These are phyloP conservation scores for Papio anubis DNA, from an alignment of 2,113 vertebrate genomes.

Conservation along the genomic window DNA sequence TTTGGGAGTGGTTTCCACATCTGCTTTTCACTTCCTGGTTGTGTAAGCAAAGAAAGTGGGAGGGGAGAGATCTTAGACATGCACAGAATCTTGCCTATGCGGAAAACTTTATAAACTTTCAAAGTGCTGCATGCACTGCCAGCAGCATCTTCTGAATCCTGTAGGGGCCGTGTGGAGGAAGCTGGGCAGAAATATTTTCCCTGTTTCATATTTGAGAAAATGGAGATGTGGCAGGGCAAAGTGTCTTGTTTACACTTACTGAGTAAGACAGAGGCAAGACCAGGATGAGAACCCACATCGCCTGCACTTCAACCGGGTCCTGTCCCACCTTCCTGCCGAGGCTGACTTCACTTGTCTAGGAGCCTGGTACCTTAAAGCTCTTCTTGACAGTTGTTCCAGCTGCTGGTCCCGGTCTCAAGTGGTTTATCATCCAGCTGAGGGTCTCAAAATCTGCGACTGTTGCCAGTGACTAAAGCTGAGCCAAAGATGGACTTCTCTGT, in stretches of 20 bases:
- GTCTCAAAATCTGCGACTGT: background rate
- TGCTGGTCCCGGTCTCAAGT: background rate
- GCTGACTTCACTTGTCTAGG: background rate
- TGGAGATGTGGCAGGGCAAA: background rate
- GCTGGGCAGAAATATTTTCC: background rate
- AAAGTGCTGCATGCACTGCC: background rate
- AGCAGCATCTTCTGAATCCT: background rate
- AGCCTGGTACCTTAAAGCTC: rapidly evolving
- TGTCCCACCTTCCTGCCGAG: no score
- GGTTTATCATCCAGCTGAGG: background rate
- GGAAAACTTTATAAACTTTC: background rate
- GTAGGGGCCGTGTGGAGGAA: background rate
- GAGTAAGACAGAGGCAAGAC: background rate
- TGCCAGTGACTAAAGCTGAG: background rate
- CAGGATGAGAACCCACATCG: background rate
- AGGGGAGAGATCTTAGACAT: background rate
- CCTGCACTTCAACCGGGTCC: background rate
- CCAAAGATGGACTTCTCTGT: background rate
- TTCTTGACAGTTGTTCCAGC: background rate
- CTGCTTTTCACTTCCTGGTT: background rate
- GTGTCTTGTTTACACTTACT: background rate
- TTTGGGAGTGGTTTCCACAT: background rate
- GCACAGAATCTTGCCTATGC: background rate
- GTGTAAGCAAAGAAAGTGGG: background rate
- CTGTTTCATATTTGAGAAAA: background rate